Evolutionary conservation across 1,140 invertebrate species (phyloP).

Genomic region (Drosophila dunni): DNA sequence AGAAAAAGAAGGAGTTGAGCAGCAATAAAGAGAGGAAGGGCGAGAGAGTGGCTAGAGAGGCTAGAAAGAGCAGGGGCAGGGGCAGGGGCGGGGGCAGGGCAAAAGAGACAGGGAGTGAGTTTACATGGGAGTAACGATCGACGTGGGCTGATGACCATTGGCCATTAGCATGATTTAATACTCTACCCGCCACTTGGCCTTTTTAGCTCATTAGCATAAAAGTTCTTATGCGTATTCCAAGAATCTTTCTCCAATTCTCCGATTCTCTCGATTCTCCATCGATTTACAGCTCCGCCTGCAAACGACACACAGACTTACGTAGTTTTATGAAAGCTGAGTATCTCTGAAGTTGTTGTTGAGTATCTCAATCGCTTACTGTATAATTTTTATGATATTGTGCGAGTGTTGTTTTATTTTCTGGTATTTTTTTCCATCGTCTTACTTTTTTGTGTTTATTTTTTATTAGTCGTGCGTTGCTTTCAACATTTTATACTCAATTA

Average conservation of each 20-base stretch:
- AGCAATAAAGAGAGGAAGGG: not conserved
- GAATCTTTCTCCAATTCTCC: slow-evolving; percentile 35
- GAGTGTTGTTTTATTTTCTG: slow-evolving; percentile 57
- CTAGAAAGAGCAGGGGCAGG: not conserved
- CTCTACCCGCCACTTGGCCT: slow-evolving; percentile 39
- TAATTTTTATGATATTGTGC: slow-evolving; percentile 79
- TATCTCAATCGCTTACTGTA: slow-evolving; percentile 65
- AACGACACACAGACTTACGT: not conserved
- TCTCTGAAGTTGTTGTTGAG: slow-evolving; percentile 15
- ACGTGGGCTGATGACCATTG: slow-evolving; percentile 6
- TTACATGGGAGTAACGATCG: slow-evolving; percentile 31
- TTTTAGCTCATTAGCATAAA: slow-evolving; percentile 70
- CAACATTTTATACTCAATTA: slow-evolving; percentile 77
- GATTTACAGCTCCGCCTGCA: slow-evolving; percentile 24
- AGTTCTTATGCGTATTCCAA: slow-evolving; percentile 70
- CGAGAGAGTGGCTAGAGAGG: not conserved
- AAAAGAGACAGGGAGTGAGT: slow-evolving; percentile 1
- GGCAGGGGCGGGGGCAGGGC: no score
- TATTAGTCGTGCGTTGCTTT: slow-evolving; percentile 43
- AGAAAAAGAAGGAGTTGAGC: not conserved
- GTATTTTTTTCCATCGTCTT: slow-evolving; percentile 1
- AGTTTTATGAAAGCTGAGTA: slow-evolving; percentile 18
- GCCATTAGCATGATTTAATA: slow-evolving; percentile 76
- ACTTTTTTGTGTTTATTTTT: slow-evolving; percentile 32
- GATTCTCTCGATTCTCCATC: slow-evolving; percentile 9